phyloP scores from a whole-genome alignment of 2,797 vertebrate species.

The Falco concolor region DNA sequence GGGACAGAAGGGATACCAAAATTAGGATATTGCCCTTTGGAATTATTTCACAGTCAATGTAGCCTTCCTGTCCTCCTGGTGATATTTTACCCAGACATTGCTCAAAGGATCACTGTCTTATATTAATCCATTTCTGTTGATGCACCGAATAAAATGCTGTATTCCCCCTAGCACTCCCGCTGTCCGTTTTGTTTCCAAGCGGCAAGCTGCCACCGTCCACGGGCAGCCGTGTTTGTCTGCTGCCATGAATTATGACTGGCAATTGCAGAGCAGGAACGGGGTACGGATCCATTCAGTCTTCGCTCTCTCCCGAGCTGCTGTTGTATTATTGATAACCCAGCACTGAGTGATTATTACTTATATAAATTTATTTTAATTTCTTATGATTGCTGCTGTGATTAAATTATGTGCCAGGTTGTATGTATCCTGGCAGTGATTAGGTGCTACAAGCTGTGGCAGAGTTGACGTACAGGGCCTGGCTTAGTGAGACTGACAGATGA shows the following conservation, averaged over 20 bases:
- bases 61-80: conserved; percentile 13
- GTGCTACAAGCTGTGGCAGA: not conserved
- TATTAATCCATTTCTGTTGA: conserved; percentile 53
- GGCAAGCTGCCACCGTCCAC: not conserved
- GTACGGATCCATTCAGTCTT: not conserved
- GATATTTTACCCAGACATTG: conserved; percentile 34
- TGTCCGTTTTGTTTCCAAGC: conserved; percentile 35
- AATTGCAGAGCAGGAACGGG: not conserved
- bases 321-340: conserved; percentile 36
- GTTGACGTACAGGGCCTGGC: not conserved
- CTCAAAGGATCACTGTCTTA: conserved; percentile 41
- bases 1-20: conserved; percentile 17
- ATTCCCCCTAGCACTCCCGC: conserved; percentile 38
- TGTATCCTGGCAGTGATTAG: not conserved
- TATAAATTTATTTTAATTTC: conserved; percentile 43
- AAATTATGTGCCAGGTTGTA: not conserved
- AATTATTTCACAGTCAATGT: conserved; percentile 41
- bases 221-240: not conserved
- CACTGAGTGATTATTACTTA: not conserved
- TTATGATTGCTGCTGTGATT: conserved; percentile 18
- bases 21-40: conserved; percentile 44
- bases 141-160: conserved; percentile 4
- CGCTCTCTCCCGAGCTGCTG: not conserved
- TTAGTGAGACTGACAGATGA: not conserved
- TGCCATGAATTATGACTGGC: not conserved